Evolutionary conservation across 2,888 invertebrate species (phyloP).

Genomic region (Callinectes sapidus): DNA sequence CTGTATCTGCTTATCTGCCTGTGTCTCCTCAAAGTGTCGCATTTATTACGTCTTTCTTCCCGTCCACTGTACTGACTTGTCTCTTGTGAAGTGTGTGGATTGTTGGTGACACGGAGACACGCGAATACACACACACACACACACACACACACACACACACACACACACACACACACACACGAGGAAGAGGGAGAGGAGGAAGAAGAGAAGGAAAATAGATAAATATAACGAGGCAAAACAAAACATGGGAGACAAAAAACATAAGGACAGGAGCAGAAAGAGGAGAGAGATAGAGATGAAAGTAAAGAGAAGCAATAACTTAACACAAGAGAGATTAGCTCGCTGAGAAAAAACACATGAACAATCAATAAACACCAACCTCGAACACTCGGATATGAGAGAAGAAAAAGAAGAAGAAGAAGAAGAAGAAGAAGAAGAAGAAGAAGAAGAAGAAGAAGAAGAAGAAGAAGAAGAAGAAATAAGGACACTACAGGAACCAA

Average conservation of each 20-base stretch:
- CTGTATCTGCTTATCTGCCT: neutral
- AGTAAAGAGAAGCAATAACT: neutral
- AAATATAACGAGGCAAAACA: neutral
- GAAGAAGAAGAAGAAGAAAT: neutral
- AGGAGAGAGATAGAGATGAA: neutral
- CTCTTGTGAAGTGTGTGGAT: neutral
- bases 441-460: neutral
- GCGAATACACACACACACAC: neutral
- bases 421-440: neutral
- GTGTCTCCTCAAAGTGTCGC: slow-evolving; percentile 10
- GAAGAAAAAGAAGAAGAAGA: neutral
- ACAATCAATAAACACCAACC: too few relatives aligned
- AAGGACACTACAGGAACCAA: neutral
- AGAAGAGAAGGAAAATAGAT: neutral
- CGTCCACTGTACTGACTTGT: neutral
- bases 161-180: neutral
- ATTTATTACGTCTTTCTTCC: neutral
- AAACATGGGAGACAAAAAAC: neutral
- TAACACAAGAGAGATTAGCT: too few relatives aligned
- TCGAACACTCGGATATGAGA: neutral
- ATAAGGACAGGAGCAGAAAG: neutral
- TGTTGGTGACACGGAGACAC: neutral
- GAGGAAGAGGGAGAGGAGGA: neutral
- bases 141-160: neutral
- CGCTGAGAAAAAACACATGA: too few relatives aligned